Conservation (phyloP, 1,140 invertebrate genomes). For the Metaphire vulgaris region DNA sequence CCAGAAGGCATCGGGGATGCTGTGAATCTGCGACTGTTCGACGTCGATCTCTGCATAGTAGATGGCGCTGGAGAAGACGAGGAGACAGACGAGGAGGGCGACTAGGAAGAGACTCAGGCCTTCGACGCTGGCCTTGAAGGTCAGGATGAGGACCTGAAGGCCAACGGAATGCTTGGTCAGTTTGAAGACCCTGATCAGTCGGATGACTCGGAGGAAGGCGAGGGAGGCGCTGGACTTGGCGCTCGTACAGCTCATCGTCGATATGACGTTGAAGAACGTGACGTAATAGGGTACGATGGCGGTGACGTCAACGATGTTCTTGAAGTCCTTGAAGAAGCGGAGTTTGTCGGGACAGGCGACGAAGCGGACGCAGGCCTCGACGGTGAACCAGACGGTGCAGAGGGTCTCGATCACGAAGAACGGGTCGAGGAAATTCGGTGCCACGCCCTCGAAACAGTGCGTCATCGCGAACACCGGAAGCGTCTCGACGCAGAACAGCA, state of each 20-base stretch:
- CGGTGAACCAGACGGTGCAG: conserved; percentile 55
- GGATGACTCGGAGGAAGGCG: no score
- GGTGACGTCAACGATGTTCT: conserved; percentile 57
- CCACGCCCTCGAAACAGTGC: conserved; percentile 37
- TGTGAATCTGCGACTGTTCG: conserved; percentile 52
- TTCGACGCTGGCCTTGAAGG: no score
- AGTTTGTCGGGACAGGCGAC: conserved; percentile 51
- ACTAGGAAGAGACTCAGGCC: no score
- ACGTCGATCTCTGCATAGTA: conserved; percentile 48
- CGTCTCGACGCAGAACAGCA: no score
- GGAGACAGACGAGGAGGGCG: conserved; percentile 43
- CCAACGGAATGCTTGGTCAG: no score
- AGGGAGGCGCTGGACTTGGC: conserved; percentile 48
- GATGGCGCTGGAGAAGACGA: conserved; percentile 49
- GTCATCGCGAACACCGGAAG: no score
- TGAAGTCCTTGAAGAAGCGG: conserved; percentile 53
- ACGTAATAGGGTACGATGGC: conserved; percentile 56
- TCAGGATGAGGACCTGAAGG: no score
- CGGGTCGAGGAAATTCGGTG: no score
- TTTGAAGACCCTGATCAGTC: no score
- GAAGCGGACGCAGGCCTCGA: conserved; percentile 53
- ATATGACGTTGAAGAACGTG: conserved; percentile 49
- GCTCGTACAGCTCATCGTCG: conserved; percentile 46
- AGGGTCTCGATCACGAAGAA: conserved; percentile 49
- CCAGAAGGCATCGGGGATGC: conserved; percentile 89